Percentiles rank a stretch among this genome's conserved stretches.
These are phyloP conservation scores for Caiman crocodilus DNA, from an alignment of 2,797 vertebrate species.

Conservation along the genomic window DNA sequence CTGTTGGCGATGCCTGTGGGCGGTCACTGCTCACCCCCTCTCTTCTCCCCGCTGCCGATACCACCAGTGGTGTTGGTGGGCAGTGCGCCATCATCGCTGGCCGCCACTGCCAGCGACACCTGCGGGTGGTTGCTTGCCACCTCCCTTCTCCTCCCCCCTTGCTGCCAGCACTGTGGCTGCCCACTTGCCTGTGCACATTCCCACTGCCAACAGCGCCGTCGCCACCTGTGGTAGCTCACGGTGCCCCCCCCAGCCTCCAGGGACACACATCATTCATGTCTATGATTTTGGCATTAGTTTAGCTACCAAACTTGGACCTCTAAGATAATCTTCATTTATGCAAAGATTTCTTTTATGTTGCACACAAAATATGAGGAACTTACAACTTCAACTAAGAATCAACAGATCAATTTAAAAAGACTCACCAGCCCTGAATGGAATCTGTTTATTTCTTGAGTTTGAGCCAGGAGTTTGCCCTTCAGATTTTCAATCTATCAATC, in stretches of 20 bases:
- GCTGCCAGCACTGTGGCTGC: too few relatives aligned
- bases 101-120: too few relatives aligned
- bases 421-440: slow-evolving; percentile 92
- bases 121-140: too few relatives aligned
- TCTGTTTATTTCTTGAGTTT: slow-evolving; percentile 90
- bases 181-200: too few relatives aligned
- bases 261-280: background rate
- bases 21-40: too few relatives aligned
- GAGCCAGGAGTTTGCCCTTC: slow-evolving; percentile 89
- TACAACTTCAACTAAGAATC: background rate
- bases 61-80: too few relatives aligned
- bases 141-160: too few relatives aligned
- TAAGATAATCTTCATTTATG: accelerated
- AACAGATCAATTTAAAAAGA: background rate
- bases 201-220: accelerated
- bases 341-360: background rate
- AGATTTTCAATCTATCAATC: slow-evolving; percentile 88
- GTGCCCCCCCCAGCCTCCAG: too few relatives aligned
- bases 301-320: background rate
- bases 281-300: background rate
- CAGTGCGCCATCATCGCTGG: too few relatives aligned
- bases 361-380: accelerated
- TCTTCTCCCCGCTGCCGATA: too few relatives aligned
- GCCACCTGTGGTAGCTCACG: too few relatives aligned
- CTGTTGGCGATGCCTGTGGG: too few relatives aligned